A percentile compares a stretch with the other conserved stretches of the same genome.
Conservation (phyloP, 2,888 invertebrate species). For the Tipula lateralis region DNA sequence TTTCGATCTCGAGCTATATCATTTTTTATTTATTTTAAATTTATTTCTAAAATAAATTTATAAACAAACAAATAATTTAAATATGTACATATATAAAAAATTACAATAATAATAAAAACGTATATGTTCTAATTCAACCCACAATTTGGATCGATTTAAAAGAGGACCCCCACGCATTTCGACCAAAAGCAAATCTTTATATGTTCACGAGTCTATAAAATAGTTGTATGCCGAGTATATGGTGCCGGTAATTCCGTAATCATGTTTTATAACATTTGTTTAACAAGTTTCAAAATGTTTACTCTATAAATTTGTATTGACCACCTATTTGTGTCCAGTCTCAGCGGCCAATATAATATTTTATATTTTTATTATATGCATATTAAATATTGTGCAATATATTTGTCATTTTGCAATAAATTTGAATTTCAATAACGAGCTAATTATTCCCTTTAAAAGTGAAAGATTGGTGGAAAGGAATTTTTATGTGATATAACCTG, state of each 20-base stretch:
- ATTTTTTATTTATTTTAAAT: neutral
- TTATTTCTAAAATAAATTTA: neutral
- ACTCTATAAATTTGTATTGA: neutral
- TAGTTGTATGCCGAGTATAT: neutral
- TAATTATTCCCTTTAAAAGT: neutral
- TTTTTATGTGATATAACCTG: no score
- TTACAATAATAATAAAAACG: neutral
- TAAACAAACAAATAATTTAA: constrained; percentile 19
- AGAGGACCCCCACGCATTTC: neutral
- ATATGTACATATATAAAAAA: neutral
- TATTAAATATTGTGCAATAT: neutral
- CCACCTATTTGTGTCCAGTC: neutral
- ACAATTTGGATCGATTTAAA: neutral
- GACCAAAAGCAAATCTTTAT: neutral
- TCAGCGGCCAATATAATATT: neutral
- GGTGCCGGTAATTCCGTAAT: neutral
- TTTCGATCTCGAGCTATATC: neutral
- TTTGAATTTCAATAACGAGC: neutral
- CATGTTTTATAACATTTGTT: neutral
- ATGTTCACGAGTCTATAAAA: neutral
- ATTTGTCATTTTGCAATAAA: neutral
- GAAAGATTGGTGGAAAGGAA: neutral
- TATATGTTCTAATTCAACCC: neutral
- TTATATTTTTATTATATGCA: neutral
- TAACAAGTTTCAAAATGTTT: neutral